phyloP scores from a whole-genome alignment of 2,888 invertebrate genomes.

The Trissonchulus latispiculum region DNA sequence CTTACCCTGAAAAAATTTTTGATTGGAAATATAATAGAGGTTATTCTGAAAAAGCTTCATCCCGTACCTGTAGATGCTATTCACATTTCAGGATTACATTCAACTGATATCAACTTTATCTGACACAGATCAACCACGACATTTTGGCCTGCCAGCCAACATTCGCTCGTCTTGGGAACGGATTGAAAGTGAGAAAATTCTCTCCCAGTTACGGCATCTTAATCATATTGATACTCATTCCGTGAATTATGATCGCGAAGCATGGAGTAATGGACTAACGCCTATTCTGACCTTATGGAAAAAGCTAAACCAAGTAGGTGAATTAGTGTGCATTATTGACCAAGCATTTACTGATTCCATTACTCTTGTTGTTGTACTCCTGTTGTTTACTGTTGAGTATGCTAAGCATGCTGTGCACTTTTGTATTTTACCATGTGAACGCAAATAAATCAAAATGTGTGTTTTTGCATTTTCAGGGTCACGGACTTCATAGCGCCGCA shows the following conservation, averaged over 20 bases:
- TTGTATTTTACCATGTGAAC: no score
- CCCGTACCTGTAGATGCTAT: no score
- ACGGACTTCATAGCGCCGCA: constrained; percentile 38
- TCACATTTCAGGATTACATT: constrained; percentile 55
- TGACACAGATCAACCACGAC: constrained; percentile 61
- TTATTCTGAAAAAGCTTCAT: no score
- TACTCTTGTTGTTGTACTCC: no score
- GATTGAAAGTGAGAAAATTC: constrained; percentile 55
- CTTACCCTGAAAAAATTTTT: no score
- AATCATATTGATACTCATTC: constrained; percentile 22
- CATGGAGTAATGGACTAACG: constrained; percentile 56
- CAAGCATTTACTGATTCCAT: no score
- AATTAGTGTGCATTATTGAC: no score
- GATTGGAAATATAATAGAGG: no score
- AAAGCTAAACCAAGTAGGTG: constrained; percentile 57
- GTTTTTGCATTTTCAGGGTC: constrained; percentile 39
- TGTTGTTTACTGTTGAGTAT: no score
- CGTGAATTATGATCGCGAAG: constrained; percentile 48
- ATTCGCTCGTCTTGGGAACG: constrained; percentile 73
- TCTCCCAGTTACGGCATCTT: constrained; percentile 52
- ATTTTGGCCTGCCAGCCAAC: constrained; percentile 74
- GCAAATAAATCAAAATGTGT: no score
- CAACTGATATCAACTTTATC: constrained; percentile 59
- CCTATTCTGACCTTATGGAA: constrained; percentile 72
- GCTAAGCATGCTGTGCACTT: no score